Percentiles rank a stretch among this genome's conserved stretches.
Evolutionary conservation across 2,113 vertebrate species (phyloP).

Genomic region (Siniperca chuatsi): DNA sequence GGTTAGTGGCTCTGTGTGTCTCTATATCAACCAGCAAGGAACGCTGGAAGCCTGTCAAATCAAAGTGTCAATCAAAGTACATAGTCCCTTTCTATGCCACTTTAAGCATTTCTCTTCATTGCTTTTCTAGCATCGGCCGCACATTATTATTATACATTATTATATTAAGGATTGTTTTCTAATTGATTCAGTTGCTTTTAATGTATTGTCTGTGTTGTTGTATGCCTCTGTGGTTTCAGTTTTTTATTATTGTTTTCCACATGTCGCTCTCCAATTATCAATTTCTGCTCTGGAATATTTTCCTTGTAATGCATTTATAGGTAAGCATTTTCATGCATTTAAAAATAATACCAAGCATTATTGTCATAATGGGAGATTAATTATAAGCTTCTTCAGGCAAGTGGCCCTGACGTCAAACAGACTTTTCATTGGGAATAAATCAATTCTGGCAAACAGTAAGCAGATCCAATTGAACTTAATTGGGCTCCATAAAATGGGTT

Average conservation of each 20-base stretch:
- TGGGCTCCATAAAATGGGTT: slow-evolving; percentile 12
- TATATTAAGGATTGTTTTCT: neutral
- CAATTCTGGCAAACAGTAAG: slow-evolving; percentile 9
- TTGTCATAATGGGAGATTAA: slow-evolving; percentile 34
- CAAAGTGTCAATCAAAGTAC: no score
- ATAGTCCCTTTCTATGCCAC: no score
- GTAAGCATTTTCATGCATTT: neutral
- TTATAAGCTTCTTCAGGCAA: slow-evolving; percentile 36
- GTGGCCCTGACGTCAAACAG: slow-evolving; percentile 6
- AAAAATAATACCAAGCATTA: neutral
- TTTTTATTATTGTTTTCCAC: neutral
- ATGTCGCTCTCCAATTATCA: neutral
- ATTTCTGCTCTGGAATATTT: neutral
- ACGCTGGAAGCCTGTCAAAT: no score
- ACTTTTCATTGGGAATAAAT: slow-evolving; percentile 35
- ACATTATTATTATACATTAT: neutral
- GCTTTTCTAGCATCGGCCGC: no score
- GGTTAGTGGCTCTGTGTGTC: no score
- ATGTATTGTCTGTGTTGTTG: neutral
- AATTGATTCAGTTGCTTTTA: neutral
- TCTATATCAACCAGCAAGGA: no score
- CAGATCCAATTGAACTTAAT: slow-evolving; percentile 31
- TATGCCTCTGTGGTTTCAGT: neutral
- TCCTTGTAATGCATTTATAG: neutral
- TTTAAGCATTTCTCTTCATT: no score